phyloP scores from a whole-genome alignment of 2,113 vertebrate genomes.

The Sorex araneus region DNA sequence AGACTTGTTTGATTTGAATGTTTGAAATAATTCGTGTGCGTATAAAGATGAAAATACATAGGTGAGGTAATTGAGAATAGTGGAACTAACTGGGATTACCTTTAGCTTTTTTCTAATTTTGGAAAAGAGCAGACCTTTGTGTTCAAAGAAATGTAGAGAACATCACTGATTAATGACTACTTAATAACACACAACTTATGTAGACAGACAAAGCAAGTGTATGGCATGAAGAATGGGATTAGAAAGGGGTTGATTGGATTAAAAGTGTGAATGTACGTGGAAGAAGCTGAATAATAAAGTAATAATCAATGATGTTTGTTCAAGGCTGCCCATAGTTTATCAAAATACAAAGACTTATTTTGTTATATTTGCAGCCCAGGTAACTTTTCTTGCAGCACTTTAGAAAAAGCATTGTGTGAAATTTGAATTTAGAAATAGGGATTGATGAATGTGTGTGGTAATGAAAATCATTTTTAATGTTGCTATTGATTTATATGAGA shows the following conservation, averaged over 20 bases:
- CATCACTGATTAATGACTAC: neutral
- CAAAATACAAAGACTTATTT: neutral
- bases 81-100: too few relatives aligned
- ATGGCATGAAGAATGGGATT: accelerated
- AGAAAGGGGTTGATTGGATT: neutral
- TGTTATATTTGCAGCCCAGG: neutral
- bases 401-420: neutral
- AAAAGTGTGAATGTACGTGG: neutral
- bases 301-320: neutral
- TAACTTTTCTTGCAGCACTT: neutral
- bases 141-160: neutral
- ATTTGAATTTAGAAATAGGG: neutral
- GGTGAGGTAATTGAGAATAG: neutral
- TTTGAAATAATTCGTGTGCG: neutral
- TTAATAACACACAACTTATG: neutral
- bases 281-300: neutral
- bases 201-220: neutral
- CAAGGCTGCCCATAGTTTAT: neutral
- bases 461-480: neutral
- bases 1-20: too few relatives aligned
- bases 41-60: neutral
- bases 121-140: neutral
- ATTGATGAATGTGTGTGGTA: neutral
- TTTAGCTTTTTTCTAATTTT: too few relatives aligned
- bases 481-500: neutral